Base-by-base conservation (phyloP, 2,113 vertebrate species). In the Thymallus thymallus region DNA sequence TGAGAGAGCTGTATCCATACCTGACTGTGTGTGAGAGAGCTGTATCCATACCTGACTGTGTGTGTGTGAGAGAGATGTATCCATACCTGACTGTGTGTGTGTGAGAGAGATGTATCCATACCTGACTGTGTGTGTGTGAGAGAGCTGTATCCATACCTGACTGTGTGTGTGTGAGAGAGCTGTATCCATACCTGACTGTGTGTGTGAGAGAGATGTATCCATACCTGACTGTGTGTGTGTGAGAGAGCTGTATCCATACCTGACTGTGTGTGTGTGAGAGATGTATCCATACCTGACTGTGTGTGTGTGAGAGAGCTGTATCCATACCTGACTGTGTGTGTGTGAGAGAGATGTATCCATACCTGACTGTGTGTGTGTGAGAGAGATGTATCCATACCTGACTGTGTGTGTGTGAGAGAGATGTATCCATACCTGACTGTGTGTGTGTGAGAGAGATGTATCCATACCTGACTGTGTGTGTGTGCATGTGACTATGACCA, bases 1-100 rank as follows among this genome's bases (percentile, higher is more conserved):
- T 9, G 51, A 67, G 41, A 32, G 55, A 66, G 48, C 26, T 48
- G 24, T 32, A 30, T 41, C 35, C 10, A 9, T 20, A 60, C 69
- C 69, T 61, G 68, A 29, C 46, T 61, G 22, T 58, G 66, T 48
- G 71, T 80, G 68, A n/a, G n/a, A n/a, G n/a, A n/a, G n/a, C n/a
- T n/a, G n/a, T n/a, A n/a, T n/a, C n/a, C n/a, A n/a, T n/a, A n/a
- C n/a, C n/a, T n/a, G n/a, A n/a, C n/a, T 26, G 26, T 26, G 20
- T 41, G 16, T 30, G 41, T 29, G 71, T 9, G 51, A 67, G 41
- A 32, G 55, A 66, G 48, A 20, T 48, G 24, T 32, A 30, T 41
- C 35, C 10, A 9, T 20, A 60, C 69, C 69, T 61, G 68, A 29
- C 46, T 61, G 22, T 58, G 66, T 48, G 71, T 80, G 68, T 26